These are phyloP conservation scores for Hirtodrosophila confusa DNA, from an alignment of 2,888 invertebrate genomes.

Conservation along the genomic window DNA sequence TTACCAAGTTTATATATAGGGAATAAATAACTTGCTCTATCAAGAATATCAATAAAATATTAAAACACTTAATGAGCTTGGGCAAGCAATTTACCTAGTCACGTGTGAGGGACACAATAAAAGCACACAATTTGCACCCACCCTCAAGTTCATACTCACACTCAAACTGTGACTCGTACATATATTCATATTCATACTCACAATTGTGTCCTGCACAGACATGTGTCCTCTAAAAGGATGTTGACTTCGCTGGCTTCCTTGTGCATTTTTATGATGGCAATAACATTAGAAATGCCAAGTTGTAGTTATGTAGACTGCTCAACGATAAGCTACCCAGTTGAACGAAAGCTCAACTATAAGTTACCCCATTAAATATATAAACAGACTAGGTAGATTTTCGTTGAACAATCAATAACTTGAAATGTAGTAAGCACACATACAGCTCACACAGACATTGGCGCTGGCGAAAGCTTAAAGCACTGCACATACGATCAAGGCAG, in stretches of 20 bases:
- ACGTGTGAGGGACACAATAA: slow-evolving; percentile 65
- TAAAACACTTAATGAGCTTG: slow-evolving; percentile 55
- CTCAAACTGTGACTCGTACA: slow-evolving; percentile 1
- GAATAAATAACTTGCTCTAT: too few species aligned
- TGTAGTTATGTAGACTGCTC: neutral
- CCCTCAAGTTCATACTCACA: slow-evolving; percentile 18
- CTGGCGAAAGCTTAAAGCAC: too few species aligned
- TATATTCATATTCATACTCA: slow-evolving; percentile 9
- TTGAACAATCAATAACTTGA: too few species aligned
- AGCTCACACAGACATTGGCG: too few species aligned
- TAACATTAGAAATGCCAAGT: slow-evolving; percentile 14
- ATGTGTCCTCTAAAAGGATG: slow-evolving; percentile 48
- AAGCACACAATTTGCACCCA: slow-evolving; percentile 62
- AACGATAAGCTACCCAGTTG: neutral
- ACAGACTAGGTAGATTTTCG: too few species aligned
- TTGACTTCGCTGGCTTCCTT: slow-evolving; percentile 45
- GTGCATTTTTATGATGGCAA: slow-evolving; percentile 46
- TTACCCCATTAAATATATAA: too few species aligned
- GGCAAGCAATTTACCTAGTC: slow-evolving; percentile 45
- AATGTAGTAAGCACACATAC: too few species aligned
- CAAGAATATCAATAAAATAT: slow-evolving; percentile 22
- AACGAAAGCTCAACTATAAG: neutral
- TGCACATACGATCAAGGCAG: too few species aligned
- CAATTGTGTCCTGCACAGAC: slow-evolving; percentile 15
- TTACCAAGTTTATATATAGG: too few species aligned